A percentile compares a stretch with the other conserved stretches of the same genome.
These are phyloP conservation scores for Rhaphigaster nebulosa DNA, from an alignment of 2,888 invertebrate species.

Conservation along the genomic window DNA sequence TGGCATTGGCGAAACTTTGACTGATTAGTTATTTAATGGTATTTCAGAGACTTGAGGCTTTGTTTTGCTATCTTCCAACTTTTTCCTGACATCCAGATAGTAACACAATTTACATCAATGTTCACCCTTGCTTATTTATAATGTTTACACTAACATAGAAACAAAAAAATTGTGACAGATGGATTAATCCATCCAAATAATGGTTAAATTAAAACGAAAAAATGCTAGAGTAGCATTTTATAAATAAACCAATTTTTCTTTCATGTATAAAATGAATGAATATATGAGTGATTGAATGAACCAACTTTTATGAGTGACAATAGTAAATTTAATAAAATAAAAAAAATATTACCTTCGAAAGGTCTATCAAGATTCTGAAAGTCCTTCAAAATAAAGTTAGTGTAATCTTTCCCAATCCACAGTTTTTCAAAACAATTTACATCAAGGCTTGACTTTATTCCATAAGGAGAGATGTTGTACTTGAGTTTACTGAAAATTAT, in stretches of 20 bases:
- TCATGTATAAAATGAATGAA: no score
- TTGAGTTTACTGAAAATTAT: background rate
- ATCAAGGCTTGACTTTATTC: constrained; percentile 25
- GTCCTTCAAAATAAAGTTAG: constrained; percentile 96
- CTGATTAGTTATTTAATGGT: no score
- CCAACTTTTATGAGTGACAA: background rate
- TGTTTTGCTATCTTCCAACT: no score
- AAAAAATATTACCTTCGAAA: constrained; percentile 73
- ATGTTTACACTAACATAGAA: no score
- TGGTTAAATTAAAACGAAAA: background rate
- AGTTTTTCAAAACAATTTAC: constrained; percentile 72
- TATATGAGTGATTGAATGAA: background rate
- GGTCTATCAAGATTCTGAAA: constrained; percentile 91
- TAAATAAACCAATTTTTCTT: background rate
- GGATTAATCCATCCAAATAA: background rate
- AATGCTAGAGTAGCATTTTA: background rate
- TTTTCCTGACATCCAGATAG: no score
- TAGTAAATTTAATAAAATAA: background rate
- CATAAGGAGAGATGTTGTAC: background rate
- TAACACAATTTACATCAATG: no score
- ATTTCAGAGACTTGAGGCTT: no score
- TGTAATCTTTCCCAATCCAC: constrained; percentile 97
- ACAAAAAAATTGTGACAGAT: no score
- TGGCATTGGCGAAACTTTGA: no score
- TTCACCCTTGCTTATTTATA: no score